Conservation (phyloP, 2,113 vertebrate genomes). For the Rhineura floridana region DNA sequence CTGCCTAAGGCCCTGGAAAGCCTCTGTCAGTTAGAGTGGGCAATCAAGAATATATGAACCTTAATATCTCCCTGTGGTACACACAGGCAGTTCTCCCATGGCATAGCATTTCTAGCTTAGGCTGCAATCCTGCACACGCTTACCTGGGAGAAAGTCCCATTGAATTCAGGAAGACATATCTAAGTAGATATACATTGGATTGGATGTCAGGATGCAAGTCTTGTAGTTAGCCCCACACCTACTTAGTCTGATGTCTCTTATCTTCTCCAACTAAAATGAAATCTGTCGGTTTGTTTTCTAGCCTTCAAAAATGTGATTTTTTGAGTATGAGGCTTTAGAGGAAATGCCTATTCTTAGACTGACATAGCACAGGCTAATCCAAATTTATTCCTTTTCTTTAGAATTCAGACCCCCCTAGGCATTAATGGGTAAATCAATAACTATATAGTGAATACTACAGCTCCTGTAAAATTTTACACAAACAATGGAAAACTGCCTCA, state of each 20-base stretch:
- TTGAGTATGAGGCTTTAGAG: neutral
- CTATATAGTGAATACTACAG: neutral
- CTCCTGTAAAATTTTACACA: neutral
- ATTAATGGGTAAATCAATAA: neutral
- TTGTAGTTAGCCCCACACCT: neutral
- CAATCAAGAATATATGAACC: too few species aligned
- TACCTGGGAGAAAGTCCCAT: neutral
- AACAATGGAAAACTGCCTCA: neutral
- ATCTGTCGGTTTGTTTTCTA: neutral
- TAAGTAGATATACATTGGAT: neutral
- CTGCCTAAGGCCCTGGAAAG: too few species aligned
- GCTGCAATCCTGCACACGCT: neutral
- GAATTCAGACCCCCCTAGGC: neutral
- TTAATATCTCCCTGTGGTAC: too few species aligned
- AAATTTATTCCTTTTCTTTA: neutral
- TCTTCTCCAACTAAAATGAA: neutral
- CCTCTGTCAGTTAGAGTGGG: too few species aligned
- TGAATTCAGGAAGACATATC: neutral
- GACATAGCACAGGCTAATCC: neutral
- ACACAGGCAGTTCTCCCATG: too few species aligned
- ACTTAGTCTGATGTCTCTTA: neutral
- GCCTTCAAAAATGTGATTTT: neutral
- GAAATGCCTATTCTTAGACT: constrained; percentile 1
- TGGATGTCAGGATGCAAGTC: neutral
- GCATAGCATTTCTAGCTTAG: too few species aligned